Conservation (phyloP, 53 echinoderm and acorn worm genomes). For the Echinometra lucunter region DNA sequence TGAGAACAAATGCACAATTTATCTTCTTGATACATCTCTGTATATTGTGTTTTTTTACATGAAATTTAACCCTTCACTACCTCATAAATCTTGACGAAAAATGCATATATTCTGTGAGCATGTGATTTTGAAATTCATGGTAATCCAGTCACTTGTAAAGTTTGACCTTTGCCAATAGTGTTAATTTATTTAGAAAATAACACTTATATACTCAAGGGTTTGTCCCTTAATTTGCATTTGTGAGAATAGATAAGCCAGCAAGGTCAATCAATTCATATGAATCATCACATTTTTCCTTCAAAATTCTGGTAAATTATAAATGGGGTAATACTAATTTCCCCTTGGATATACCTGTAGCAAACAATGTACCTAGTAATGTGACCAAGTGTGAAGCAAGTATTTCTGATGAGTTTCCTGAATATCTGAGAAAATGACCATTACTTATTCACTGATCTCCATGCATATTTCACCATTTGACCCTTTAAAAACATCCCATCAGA, state of each 20-base stretch:
- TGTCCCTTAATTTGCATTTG: constrained; percentile 11
- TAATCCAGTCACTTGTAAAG: not conserved
- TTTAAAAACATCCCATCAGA: constrained; percentile 5
- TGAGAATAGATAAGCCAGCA: not conserved
- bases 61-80: not conserved
- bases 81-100: not conserved
- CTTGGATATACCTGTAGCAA: not conserved
- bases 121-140: not conserved
- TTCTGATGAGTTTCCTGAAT: not conserved
- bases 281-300: not conserved
- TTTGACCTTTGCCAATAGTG: not conserved
- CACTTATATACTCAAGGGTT: constrained; percentile 4
- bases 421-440: constrained; percentile 45
- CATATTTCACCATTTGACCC: constrained; percentile 41
- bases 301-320: not conserved
- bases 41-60: not conserved
- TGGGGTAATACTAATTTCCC: not conserved
- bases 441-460: constrained; percentile 50
- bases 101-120: not conserved
- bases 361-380: not conserved
- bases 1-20: constrained; percentile 2
- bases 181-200: constrained; percentile 55
- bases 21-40: not conserved
- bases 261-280: constrained; percentile 10
- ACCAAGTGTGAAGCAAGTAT: not conserved